Evolutionary conservation across 2,797 vertebrate species (phyloP), one percentile per base, ranked within the genome.

Genomic region (Crocodylus rhombifer): DNA sequence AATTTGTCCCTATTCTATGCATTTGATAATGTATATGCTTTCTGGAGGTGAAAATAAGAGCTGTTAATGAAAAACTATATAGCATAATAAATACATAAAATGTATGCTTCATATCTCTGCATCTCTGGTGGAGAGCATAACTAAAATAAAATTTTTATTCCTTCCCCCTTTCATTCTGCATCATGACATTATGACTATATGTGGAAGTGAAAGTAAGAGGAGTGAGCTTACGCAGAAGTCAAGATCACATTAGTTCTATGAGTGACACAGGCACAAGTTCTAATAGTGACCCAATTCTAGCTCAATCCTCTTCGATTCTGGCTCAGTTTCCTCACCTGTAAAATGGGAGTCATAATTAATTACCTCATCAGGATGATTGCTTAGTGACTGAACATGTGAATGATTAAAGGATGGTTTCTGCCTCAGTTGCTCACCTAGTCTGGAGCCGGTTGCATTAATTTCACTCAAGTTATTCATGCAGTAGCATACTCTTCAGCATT

Each of bases 151-250:
- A 2, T 11, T 0, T 0, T 12, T 2, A 1, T n/a, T 36, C 6
- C 67, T 71, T 36, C 42, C 42, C 42, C 42, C 42, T 51, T 51
- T 51, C 42, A 51, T 25, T 57, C 77, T 75, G 28, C 3, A 2
- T 17, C 33, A 14, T 33, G 1, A 0, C 0, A 1, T 30, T 23
- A 4, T 1, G 36, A 65, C 28, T 2, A 6, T 64, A 18, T 30
- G 33, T 0, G 2, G 42, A 7, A 0, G 0, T 28, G 15, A 0
- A 0, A 65, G n/a, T 26, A 79, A 63, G 33, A 89, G 42, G 56
- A 84, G 20, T 23, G 4, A 11, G 56, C 33, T 67, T 26, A 60
- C 30, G 16, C 6, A 1, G 33, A 42, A 14, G 16, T 60, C 69
- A 77, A 74, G 77, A 36, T 51, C 42, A 8, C 18, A 51, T 55